A percentile compares a stretch with the other conserved stretches of the same genome.
Conservation (phyloP, 2,888 invertebrate species). For the Phyto melanocephala region DNA sequence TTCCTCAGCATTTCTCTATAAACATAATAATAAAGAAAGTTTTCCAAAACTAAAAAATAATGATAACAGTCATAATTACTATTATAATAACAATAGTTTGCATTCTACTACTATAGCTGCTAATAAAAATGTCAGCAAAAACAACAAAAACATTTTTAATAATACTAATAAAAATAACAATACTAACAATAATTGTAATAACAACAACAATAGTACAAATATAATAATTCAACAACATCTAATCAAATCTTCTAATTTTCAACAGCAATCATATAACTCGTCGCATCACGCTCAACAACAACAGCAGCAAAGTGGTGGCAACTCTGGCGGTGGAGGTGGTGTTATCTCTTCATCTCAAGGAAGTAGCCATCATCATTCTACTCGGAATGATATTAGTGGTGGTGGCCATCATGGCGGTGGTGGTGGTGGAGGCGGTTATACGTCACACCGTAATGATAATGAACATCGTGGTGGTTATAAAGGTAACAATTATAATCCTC, state of each 20-base stretch:
- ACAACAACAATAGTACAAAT: conserved; percentile 62
- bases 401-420: conserved; percentile 69
- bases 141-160: conserved; percentile 53
- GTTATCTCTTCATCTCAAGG: conserved; percentile 56
- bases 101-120: conserved; percentile 54
- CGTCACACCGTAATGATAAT: conserved; percentile 71
- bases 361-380: conserved; percentile 59
- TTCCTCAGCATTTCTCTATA: conserved; percentile 40
- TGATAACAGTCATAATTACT: conserved; percentile 36
- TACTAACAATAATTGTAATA: conserved; percentile 62
- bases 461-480: conserved; percentile 75
- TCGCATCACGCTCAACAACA: conserved; percentile 67
- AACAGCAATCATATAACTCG: conserved; percentile 71
- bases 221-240: conserved; percentile 68
- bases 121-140: conserved; percentile 53
- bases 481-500: conserved; percentile 75
- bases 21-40: conserved; percentile 52
- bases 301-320: conserved; percentile 67
- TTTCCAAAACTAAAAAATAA: conserved; percentile 56
- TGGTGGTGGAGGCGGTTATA: conserved; percentile 69
- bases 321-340: conserved; percentile 58
- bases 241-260: conserved; percentile 68
- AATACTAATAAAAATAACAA: conserved; percentile 41
- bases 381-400: conserved; percentile 64
- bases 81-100: conserved; percentile 34